Evolutionary conservation across 2,888 invertebrate species (phyloP), one percentile per base, ranked within the genome.

Genomic region (Rhamnusium bicolor): DNA sequence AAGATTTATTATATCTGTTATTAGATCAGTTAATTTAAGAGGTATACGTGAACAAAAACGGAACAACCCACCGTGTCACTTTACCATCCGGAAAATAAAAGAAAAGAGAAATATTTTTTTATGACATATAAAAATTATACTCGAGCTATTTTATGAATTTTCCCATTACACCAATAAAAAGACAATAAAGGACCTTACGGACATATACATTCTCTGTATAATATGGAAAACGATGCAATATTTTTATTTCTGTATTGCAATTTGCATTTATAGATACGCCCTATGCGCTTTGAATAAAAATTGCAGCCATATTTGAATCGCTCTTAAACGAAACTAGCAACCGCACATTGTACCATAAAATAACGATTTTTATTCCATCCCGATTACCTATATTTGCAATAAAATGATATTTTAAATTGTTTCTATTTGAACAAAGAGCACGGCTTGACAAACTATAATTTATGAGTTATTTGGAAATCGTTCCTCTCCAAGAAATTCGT

Each of bases 191-290:
- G 72, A 47, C 73, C 74, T 77, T 76, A 72, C 71, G 74, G 73
- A 72, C 73, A 75, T 70, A 77, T 77, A 74, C 74, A 79, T 77
- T 77, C 69, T 53, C 47, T 46, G 54, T 69, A 63, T 73, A 73
- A 61, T 61, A 68, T 32, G 69, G 72, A 74, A 73, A 78, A 70
- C 72, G 74, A 72, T 49, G 76, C 71, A 71, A 71, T 74, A 73
- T 73, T 76, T 78, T 78, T 78, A 76, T 78, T 78, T 69, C 71
- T 73, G 46, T 71, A 71, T 73, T 75, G 71, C 74, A 78, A 78
- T 78, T 78, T 78, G 73, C 78, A 76, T 78, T 76, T 76, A 78
- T 78, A 78, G 76, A 76, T 78, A 76, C 69, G 73, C 69, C 40
- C 32, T 71, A 65, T 76, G 73, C 67, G 76, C 69, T 70, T 63